Evolutionary conservation across 1,140 invertebrate species (phyloP).

Genomic region (Aethina tumida): DNA sequence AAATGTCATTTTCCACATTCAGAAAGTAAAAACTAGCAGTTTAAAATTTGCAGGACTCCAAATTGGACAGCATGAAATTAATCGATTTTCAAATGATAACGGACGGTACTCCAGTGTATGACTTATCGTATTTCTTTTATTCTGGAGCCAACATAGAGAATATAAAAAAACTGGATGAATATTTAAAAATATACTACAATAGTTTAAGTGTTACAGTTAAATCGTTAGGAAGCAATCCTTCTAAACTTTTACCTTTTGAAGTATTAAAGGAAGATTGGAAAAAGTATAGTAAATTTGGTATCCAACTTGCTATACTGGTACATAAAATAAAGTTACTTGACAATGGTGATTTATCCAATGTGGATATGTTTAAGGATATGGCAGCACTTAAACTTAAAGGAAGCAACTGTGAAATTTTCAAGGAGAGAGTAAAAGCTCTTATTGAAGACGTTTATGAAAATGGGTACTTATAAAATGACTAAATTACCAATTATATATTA

Average conservation of each 20-base stretch:
- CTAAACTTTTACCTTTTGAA: conserved; percentile 37
- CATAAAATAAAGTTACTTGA: no score
- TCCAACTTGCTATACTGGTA: no score
- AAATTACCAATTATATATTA: no score
- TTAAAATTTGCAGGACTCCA: conserved; percentile 7
- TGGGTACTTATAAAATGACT: no score
- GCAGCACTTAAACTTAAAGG: no score
- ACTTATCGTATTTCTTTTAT: conserved; percentile 48
- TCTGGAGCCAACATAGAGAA: conserved; percentile 41
- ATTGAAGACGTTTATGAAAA: no score
- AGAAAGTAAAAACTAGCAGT: conserved; percentile 6
- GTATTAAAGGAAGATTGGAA: conserved; percentile 34
- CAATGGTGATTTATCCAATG: no score
- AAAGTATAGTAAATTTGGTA: conserved; percentile 30
- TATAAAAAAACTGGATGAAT: conserved; percentile 35
- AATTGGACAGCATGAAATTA: conserved; percentile 8
- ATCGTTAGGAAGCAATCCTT: conserved; percentile 35
- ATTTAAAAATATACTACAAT: conserved; percentile 44
- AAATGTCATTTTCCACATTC: conserved; percentile 9
- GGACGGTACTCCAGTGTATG: conserved; percentile 45
- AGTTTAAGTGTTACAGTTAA: conserved; percentile 35
- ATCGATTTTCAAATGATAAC: conserved; percentile 47
- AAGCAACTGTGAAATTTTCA: no score
- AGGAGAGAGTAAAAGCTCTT: no score
- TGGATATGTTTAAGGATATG: no score